Percentiles rank a stretch among this genome's conserved stretches.
Evolutionary conservation across 2,888 invertebrate genomes (phyloP).

Genomic region (Synergus japonicus): DNA sequence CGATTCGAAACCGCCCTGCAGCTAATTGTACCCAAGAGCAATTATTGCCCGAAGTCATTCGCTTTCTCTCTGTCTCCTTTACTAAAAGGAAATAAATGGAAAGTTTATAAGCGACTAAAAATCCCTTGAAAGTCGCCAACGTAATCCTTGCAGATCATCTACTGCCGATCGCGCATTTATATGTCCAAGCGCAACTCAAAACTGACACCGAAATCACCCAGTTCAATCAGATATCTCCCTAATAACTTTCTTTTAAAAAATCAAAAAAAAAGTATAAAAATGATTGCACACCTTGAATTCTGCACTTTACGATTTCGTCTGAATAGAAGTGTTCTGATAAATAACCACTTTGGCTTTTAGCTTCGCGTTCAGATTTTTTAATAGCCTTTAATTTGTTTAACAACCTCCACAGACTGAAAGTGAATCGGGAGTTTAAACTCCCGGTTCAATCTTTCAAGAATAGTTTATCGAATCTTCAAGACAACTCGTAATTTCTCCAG

Average conservation of each 20-base stretch:
- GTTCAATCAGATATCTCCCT: not conserved
- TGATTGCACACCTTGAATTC: constrained; percentile 10
- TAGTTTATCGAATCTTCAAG: constrained; percentile 31
- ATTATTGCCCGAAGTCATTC: constrained; percentile 18
- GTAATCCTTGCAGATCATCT: constrained; percentile 26
- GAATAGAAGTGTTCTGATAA: constrained; percentile 28
- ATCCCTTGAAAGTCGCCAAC: constrained; percentile 2
- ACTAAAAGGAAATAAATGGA: constrained; percentile 25
- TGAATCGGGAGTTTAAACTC: not conserved
- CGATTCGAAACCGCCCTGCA: constrained; percentile 28
- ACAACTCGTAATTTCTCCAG: constrained; percentile 2
- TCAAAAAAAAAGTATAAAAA: not conserved
- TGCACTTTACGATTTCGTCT: constrained; percentile 23
- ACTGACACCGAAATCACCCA: not conserved
- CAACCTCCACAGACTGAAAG: constrained; percentile 8
- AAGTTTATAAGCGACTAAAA: constrained; percentile 30
- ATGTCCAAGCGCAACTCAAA: not conserved
- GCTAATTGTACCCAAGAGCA: constrained; percentile 27
- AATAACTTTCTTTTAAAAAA: not conserved
- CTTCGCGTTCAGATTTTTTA: constrained; percentile 21
- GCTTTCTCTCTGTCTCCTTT: constrained; percentile 37
- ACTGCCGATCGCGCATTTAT: not conserved
- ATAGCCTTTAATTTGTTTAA: constrained; percentile 34
- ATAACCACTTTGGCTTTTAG: constrained; percentile 8
- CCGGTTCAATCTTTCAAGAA: constrained; percentile 16